Conservation (phyloP, 2,113 vertebrate species). For the Lates calcarifer region DNA sequence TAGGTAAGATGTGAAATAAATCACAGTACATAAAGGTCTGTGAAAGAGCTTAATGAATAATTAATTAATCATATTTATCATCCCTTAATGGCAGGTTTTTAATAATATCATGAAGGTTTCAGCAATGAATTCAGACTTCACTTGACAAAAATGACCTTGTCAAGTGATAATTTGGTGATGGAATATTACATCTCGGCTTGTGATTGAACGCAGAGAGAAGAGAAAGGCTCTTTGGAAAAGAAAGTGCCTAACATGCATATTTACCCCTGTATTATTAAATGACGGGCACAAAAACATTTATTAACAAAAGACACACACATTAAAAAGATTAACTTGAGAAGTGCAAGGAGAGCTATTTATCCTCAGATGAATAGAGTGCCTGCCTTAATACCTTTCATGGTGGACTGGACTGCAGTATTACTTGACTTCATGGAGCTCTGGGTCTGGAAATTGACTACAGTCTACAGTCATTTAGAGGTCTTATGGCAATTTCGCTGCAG, state of each 20-base stretch:
- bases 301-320: conserved; percentile 68
- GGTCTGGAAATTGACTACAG: conserved; percentile 79
- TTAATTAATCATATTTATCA: conserved; percentile 53
- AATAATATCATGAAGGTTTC: conserved; percentile 19
- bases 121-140: conserved; percentile 38
- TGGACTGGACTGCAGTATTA: conserved; percentile 67
- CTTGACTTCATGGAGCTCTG: conserved; percentile 78
- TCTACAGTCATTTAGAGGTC: conserved; percentile 77
- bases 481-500: conserved; percentile 75
- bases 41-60: conserved; percentile 37
- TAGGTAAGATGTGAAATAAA: conserved; percentile 20
- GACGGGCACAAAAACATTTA: conserved; percentile 42
- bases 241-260: conserved; percentile 33
- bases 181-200: conserved; percentile 41
- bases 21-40: conserved; percentile 1
- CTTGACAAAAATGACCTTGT: conserved; percentile 59
- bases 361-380: conserved; percentile 57
- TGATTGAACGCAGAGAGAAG: conserved; percentile 48
- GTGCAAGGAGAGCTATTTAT: conserved; percentile 58
- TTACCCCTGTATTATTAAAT: conserved; percentile 49
- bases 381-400: conserved; percentile 68
- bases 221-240: conserved; percentile 3
- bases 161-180: conserved; percentile 57
- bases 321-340: conserved; percentile 60
- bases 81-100: conserved; percentile 21